Conservation (phyloP, 2,113 vertebrate species). For the Eolophus roseicapilla region DNA sequence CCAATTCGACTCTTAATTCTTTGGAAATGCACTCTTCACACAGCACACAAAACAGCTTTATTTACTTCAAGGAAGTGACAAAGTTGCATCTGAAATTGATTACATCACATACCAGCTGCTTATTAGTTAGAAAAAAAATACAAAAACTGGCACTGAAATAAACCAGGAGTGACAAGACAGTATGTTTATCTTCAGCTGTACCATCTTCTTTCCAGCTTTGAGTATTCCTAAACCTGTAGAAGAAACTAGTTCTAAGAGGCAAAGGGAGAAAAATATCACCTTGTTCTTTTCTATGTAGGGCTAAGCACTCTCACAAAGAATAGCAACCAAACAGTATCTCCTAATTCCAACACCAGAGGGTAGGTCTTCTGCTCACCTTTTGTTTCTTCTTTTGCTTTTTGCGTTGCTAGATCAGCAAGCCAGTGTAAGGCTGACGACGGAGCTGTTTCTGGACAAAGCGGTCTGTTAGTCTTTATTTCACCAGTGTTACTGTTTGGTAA, state of each 20-base stretch:
- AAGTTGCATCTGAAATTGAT: neutral
- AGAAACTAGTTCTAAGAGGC: neutral
- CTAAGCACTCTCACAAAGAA: neutral
- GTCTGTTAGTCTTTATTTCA: slow-evolving; percentile 82
- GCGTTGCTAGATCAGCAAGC: slow-evolving; percentile 95
- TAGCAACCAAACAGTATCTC: neutral
- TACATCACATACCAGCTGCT: neutral
- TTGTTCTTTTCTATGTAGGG: neutral
- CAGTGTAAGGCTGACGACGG: slow-evolving; percentile 94
- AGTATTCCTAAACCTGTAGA: neutral
- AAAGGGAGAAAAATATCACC: neutral
- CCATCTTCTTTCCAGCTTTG: neutral
- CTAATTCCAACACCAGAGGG: neutral
- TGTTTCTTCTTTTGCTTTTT: slow-evolving; percentile 97
- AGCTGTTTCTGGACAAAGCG: slow-evolving; percentile 81
- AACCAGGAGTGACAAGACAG: neutral
- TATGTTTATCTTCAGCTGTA: neutral
- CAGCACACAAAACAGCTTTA: neutral
- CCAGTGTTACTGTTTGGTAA: slow-evolving; percentile 65
- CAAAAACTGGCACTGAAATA: neutral
- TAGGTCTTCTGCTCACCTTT: slow-evolving; percentile 83
- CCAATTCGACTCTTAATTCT: neutral
- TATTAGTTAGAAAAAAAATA: neutral
- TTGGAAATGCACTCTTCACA: neutral
- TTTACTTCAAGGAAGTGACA: neutral